phyloP scores from a whole-genome alignment of 2,113 vertebrate genomes.

The Phoxinus phoxinus region DNA sequence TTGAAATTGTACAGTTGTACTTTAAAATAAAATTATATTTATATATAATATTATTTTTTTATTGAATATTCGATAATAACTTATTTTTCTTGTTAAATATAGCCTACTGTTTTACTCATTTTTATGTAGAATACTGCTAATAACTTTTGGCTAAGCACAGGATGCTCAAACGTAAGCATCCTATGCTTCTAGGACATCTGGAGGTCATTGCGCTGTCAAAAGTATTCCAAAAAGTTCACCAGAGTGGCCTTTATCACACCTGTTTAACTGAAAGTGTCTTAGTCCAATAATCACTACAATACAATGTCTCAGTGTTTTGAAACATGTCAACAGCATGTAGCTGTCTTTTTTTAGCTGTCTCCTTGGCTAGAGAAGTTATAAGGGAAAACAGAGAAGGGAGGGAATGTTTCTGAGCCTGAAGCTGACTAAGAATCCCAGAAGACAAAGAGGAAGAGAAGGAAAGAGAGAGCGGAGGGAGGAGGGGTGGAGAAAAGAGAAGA shows the following conservation, averaged over 20 bases:
- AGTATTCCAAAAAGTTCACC: neutral
- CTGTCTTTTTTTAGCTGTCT: slow-evolving; percentile 24
- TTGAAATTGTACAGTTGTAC: too few relatives aligned
- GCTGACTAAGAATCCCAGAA: slow-evolving; percentile 75
- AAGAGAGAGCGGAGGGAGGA: slow-evolving; percentile 40
- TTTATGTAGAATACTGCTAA: neutral
- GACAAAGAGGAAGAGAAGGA: slow-evolving; percentile 61
- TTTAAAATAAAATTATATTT: too few relatives aligned
- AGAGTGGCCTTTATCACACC: neutral
- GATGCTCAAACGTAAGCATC: neutral
- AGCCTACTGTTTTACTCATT: neutral
- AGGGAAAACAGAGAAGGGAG: slow-evolving; percentile 29
- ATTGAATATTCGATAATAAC: too few relatives aligned
- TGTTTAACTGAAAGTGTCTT: neutral
- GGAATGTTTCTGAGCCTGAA: slow-evolving; percentile 61
- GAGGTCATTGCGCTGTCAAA: neutral
- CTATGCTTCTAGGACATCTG: neutral
- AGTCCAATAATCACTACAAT: neutral
- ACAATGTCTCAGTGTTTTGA: neutral
- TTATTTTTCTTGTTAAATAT: too few relatives aligned
- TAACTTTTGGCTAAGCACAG: neutral
- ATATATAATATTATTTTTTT: too few relatives aligned
- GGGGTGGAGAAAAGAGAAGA: slow-evolving; percentile 63
- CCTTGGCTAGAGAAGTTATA: slow-evolving; percentile 24
- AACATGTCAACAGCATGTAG: slow-evolving; percentile 25